A percentile compares a stretch with the other conserved stretches of the same genome.
phyloP scores from a whole-genome alignment of 2,888 invertebrate species.

The Cheilosia impressa region DNA sequence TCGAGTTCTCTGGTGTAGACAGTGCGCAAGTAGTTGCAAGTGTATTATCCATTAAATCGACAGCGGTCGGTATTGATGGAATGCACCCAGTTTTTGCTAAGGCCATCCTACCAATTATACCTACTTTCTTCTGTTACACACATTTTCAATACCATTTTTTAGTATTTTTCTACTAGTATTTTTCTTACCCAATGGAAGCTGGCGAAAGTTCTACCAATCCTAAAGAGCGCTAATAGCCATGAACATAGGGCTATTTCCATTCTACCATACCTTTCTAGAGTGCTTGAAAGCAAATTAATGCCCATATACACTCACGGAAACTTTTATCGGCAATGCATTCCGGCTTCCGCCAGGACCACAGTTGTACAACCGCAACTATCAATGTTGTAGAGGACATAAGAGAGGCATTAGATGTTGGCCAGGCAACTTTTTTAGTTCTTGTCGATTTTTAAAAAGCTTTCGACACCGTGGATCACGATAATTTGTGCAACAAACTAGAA shows the following conservation, averaged over 20 bases:
- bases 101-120: background rate
- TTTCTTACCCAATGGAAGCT: background rate
- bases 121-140: background rate
- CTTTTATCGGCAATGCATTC: background rate
- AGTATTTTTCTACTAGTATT: background rate
- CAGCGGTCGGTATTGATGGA: too few relatives aligned
- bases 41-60: too few relatives aligned
- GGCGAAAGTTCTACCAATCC: background rate
- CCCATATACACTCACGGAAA: background rate
- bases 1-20: too few relatives aligned
- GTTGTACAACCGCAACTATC: background rate
- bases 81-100: background rate
- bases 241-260: background rate
- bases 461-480: too few relatives aligned
- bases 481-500: too few relatives aligned
- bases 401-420: background rate
- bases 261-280: background rate
- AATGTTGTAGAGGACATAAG: background rate
- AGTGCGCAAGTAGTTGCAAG: too few relatives aligned
- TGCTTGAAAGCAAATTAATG: background rate
- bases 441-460: background rate
- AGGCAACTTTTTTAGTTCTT: background rate
- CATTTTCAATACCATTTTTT: background rate
- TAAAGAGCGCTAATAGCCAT: background rate
- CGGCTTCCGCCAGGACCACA: background rate